A percentile compares a stretch with the other conserved stretches of the same genome.
Conservation (phyloP, 2,113 vertebrate genomes). For the Melanerpes aurifrons region DNA sequence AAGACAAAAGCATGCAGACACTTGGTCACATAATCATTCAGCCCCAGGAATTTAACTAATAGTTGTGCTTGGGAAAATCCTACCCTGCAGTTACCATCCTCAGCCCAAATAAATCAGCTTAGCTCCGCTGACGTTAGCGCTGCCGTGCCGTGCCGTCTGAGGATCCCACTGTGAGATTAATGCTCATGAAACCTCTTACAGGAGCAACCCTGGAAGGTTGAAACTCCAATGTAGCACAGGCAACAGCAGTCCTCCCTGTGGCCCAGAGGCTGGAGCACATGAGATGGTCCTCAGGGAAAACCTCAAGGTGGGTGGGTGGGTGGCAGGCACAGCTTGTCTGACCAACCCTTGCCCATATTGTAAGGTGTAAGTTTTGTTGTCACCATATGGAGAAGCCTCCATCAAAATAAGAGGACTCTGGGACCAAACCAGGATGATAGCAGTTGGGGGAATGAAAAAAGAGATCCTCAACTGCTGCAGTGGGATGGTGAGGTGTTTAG, state of each 20-base stretch:
- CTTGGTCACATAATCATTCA: neutral
- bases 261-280: neutral
- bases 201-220: neutral
- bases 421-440: neutral
- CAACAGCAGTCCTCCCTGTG: neutral
- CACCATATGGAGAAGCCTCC: neutral
- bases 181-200: fast-evolving
- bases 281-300: neutral
- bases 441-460: neutral
- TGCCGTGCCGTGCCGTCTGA: neutral
- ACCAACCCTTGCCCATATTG: fast-evolving
- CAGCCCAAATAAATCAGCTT: slow-evolving; percentile 19
- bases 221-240: neutral
- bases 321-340: neutral
- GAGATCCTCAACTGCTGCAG: neutral
- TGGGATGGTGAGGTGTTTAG: neutral
- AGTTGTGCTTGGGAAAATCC: slow-evolving; percentile 30
- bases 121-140: neutral
- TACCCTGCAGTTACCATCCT: neutral
- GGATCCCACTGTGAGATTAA: neutral
- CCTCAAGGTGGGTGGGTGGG: neutral
- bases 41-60: neutral
- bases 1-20: neutral
- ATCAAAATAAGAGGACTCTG: neutral
- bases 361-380: neutral